A percentile compares a stretch with the other conserved stretches of the same genome.
phyloP scores from a whole-genome alignment of 2,888 invertebrate genomes.

The Mimas tiliae region DNA sequence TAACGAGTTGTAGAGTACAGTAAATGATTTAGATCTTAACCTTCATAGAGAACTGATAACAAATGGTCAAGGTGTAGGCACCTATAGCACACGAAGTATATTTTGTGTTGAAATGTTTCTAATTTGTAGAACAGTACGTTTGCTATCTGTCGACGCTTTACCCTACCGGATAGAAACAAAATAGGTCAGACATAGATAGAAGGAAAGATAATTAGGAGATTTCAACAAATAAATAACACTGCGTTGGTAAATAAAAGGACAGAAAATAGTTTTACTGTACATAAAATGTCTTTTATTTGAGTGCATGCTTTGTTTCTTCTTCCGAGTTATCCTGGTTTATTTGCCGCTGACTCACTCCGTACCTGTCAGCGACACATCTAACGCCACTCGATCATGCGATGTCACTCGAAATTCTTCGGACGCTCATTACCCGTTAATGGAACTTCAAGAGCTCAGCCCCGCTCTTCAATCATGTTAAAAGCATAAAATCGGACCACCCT shows the following conservation, averaged over 20 bases:
- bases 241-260: not conserved
- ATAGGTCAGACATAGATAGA: slow-evolving; percentile 6
- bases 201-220: not conserved
- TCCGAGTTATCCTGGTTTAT: slow-evolving; percentile 45
- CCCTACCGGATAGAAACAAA: not conserved
- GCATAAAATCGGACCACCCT: slow-evolving; percentile 50
- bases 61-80: not conserved
- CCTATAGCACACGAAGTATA: not conserved
- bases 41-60: not conserved
- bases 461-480: slow-evolving; percentile 62
- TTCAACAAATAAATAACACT: not conserved
- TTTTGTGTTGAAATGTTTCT: not conserved
- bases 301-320: slow-evolving; percentile 9
- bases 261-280: not conserved
- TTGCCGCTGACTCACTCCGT: slow-evolving; percentile 70
- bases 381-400: slow-evolving; percentile 70
- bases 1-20: not conserved
- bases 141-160: not conserved
- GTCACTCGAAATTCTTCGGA: slow-evolving; percentile 68
- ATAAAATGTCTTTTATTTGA: slow-evolving; percentile 1
- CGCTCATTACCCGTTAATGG: slow-evolving; percentile 75
- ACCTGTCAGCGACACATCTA: slow-evolving; percentile 74
- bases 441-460: slow-evolving; percentile 62
- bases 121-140: slow-evolving; percentile 7
- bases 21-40: not conserved